Conservation (phyloP, 2,888 invertebrate genomes). For the Meteorus colon region DNA sequence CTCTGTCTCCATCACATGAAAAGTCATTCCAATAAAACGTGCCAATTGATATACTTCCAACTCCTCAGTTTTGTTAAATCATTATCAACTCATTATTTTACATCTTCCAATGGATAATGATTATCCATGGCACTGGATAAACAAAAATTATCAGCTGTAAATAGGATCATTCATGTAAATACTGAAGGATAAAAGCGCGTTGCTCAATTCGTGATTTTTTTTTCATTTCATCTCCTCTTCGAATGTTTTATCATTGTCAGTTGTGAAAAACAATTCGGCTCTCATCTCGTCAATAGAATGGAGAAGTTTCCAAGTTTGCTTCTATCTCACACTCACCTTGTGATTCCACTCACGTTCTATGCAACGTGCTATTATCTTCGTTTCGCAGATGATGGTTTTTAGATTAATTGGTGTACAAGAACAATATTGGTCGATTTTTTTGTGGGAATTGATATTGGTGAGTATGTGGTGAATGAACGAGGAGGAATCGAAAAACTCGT, state of each 20-base stretch:
- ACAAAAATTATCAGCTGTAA: slow-evolving; percentile 15
- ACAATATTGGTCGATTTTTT: neutral
- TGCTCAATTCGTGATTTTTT: slow-evolving; percentile 45
- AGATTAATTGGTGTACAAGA: slow-evolving; percentile 31
- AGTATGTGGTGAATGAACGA: slow-evolving; percentile 49
- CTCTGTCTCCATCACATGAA: slow-evolving; percentile 30
- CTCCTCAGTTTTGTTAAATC: slow-evolving; percentile 12
- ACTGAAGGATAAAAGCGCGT: slow-evolving; percentile 51
- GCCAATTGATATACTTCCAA: neutral
- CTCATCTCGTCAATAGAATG: slow-evolving; percentile 2
- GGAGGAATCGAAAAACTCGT: slow-evolving; percentile 45
- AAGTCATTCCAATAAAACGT: slow-evolving; percentile 42
- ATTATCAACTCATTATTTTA: neutral
- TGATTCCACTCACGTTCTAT: slow-evolving; percentile 44
- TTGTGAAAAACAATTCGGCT: neutral
- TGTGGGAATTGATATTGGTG: slow-evolving; percentile 39
- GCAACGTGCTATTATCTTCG: slow-evolving; percentile 65
- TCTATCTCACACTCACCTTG: slow-evolving; percentile 17
- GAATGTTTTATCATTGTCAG: neutral
- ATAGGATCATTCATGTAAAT: slow-evolving; percentile 43
- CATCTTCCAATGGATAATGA: slow-evolving; percentile 7
- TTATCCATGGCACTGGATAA: slow-evolving; percentile 22
- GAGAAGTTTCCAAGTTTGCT: neutral
- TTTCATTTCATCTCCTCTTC: neutral
- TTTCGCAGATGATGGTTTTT: slow-evolving; percentile 42